These are phyloP conservation scores for Formicarius rufipectus DNA, from an alignment of 2,113 vertebrate species.

Conservation along the genomic window DNA sequence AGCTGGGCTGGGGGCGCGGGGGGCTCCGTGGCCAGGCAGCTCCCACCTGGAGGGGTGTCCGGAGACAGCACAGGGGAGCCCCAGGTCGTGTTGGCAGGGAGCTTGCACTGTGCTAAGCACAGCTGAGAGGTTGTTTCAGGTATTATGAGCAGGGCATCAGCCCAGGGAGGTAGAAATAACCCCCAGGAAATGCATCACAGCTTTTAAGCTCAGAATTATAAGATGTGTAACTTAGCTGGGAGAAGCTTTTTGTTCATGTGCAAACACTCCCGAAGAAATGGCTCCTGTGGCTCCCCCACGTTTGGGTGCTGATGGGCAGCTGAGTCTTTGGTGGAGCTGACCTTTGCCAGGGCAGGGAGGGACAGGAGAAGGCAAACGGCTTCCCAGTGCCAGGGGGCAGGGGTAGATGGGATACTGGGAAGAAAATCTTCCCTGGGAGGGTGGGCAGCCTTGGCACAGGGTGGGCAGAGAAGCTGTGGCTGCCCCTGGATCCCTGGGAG, in stretches of 20 bases:
- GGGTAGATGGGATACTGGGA: too few relatives aligned
- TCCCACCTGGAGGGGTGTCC: neutral
- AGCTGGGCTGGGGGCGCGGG: neutral
- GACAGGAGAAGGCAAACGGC: neutral
- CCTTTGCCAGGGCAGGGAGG: neutral
- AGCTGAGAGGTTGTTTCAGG: neutral
- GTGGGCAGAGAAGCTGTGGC: neutral
- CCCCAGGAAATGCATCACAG: neutral
- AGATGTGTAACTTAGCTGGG: neutral
- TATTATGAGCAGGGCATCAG: fast-evolving
- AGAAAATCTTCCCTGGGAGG: too few relatives aligned
- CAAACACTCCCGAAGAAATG: neutral
- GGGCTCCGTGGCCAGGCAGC: neutral
- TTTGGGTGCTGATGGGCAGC: neutral
- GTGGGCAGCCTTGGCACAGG: too few relatives aligned
- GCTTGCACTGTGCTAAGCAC: neutral
- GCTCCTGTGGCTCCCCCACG: too few relatives aligned
- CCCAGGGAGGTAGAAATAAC: neutral
- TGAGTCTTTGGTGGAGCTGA: neutral
- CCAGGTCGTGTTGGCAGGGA: fast-evolving
- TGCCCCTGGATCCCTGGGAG: neutral
- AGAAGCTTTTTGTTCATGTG: neutral
- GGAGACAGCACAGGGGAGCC: neutral
- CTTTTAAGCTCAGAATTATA: neutral
- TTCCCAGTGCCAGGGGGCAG: neutral